Base-by-base conservation (phyloP, 2,113 vertebrate species). In the Gnathonemus longibarbis region DNA sequence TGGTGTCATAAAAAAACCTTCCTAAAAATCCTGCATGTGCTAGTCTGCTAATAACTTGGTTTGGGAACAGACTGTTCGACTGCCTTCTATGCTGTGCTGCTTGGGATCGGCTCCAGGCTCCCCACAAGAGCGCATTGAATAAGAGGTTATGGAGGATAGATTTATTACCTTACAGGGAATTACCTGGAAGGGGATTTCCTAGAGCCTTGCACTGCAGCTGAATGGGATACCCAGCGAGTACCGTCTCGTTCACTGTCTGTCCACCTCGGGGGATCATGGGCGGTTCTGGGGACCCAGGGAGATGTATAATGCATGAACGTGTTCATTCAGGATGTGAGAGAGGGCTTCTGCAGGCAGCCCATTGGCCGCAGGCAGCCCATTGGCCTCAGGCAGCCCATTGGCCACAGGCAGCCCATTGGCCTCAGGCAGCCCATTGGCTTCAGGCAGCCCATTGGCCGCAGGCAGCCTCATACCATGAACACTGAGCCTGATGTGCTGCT, bases 181-280 rank as follows among this genome's bases (percentile, higher is more conserved):
- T 93, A 99, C 98, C 96, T 92, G 98, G 98, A 4, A 94, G 86
- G 89, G 98, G 98, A 88, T 93, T 97, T 87, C 98, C 98, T 86
- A 95, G 93, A 1, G 96, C 96, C 93, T 95, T 97, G 92, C 98
- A 99, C 90, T 98, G 96, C 27, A 99, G 94, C 89, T 97, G 97
- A 24, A 97, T 92, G 15, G 97, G 96, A 92, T 95, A 98, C 90
- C 96, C 96, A 52, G 96, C 93, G 89, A 98, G 94, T 89, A 99
- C 95, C 0, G 97, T 99, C 93, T 98, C 97, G 92, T 99, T 98
- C 91, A 97, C 89, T 53, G 94, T 94, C 89, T 95, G 96, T 80
- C 96, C 98, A 48, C 96, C 95, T 88, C 95, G 84, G n/a, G 96
- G 95, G 91, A 99, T 95, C 50, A 84, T 95, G 21, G 98, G 98